Evolutionary conservation across 2,888 invertebrate species (phyloP).

Genomic region (Crepidodera aurea): DNA sequence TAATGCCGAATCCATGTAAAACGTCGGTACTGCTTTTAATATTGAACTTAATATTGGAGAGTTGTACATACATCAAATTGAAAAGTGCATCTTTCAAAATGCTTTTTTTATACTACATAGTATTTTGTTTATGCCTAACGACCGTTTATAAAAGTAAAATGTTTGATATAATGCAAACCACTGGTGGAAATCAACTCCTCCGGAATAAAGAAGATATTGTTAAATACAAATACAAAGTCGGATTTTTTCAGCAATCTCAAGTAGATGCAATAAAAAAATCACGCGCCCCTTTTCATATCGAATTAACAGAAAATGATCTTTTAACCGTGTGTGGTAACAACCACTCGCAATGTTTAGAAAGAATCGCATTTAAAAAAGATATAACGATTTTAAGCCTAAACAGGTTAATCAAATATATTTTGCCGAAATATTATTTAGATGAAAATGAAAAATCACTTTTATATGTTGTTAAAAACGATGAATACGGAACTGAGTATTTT

Average conservation of each 20-base stretch:
- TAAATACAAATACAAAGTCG: background rate
- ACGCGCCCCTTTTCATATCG: too few relatives aligned
- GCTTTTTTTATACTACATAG: background rate
- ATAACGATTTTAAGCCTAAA: conserved; percentile 2
- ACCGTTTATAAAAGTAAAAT: conserved; percentile 22
- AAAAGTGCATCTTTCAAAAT: background rate
- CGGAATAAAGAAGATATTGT: conserved; percentile 13
- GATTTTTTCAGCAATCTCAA: too few relatives aligned
- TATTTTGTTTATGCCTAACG: conserved; percentile 7
- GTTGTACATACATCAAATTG: background rate
- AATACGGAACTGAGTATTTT: background rate
- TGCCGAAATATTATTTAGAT: conserved; percentile 14
- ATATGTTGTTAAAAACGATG: conserved; percentile 2
- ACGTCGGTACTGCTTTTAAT: background rate
- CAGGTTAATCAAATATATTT: conserved; percentile 4
- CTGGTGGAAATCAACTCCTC: background rate
- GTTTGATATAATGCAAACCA: conserved; percentile 4
- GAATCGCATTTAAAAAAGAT: conserved; percentile 19
- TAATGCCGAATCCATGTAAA: background rate
- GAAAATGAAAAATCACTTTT: conserved; percentile 13
- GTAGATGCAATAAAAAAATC: too few relatives aligned
- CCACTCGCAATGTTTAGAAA: conserved; percentile 24
- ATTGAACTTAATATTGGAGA: conserved; percentile 8
- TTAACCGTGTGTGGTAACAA: too few relatives aligned
- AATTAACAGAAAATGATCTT: too few relatives aligned